Evolutionary conservation across 2,888 invertebrate species (phyloP).

Genomic region (Deilephila porcellus): DNA sequence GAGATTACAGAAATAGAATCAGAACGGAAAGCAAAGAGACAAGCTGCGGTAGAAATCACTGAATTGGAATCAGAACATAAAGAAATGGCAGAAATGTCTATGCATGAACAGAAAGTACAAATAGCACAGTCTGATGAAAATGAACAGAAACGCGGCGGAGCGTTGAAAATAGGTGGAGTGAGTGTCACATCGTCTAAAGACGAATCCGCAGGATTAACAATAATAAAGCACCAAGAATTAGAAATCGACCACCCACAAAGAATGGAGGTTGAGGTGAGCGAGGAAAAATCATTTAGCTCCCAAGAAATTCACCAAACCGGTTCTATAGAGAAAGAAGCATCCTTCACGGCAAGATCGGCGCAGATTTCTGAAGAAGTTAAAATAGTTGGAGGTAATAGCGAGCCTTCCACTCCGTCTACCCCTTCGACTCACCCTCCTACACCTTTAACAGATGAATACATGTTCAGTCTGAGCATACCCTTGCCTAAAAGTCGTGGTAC

Average conservation of each 20-base stretch:
- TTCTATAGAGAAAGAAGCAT: constrained; percentile 36
- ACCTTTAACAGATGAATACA: constrained; percentile 75
- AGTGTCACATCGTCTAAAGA: constrained; percentile 37
- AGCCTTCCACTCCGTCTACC: constrained; percentile 42
- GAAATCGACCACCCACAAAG: neutral
- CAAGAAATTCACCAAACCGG: neutral
- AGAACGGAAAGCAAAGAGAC: neutral
- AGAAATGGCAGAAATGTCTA: neutral
- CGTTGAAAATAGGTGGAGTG: neutral
- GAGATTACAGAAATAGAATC: constrained; percentile 38
- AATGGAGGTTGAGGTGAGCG: constrained; percentile 34
- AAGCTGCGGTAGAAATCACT: constrained; percentile 37
- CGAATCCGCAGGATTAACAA: constrained; percentile 38
- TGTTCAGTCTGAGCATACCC: constrained; percentile 67
- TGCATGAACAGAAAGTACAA: neutral
- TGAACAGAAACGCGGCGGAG: constrained; percentile 21
- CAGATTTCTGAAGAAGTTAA: neutral
- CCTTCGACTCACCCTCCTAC: constrained; percentile 68
- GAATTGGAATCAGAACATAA: constrained; percentile 38
- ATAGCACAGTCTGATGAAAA: neutral
- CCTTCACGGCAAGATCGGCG: constrained; percentile 36
- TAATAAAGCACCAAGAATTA: constrained; percentile 33
- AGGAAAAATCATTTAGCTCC: constrained; percentile 41
- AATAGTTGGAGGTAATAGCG: constrained; percentile 5
- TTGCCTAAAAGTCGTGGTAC: constrained; percentile 63